These are phyloP conservation scores for Forbesichthys agassizii DNA, from an alignment of 2,113 vertebrate genomes.

Conservation along the genomic window DNA sequence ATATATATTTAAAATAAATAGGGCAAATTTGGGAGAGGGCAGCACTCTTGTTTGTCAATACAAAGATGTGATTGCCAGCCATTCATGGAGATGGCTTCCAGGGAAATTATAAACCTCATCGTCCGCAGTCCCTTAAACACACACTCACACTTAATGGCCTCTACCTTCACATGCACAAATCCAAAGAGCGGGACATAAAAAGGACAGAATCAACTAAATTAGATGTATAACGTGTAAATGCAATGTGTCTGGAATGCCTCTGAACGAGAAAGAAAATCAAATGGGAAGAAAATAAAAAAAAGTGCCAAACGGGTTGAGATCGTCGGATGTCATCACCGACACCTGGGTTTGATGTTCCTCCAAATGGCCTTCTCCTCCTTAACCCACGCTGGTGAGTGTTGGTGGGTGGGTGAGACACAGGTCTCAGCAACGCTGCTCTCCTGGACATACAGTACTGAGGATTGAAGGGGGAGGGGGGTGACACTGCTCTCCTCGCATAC, in stretches of 20 bases:
- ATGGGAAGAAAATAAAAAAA: not conserved
- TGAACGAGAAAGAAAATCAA: constrained; percentile 18
- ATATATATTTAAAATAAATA: constrained; percentile 82
- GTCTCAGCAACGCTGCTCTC: too few relatives aligned
- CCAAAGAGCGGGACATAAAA: constrained; percentile 44
- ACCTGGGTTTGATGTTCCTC: too few relatives aligned
- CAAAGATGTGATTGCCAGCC: constrained; percentile 42
- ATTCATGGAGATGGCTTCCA: constrained; percentile 28
- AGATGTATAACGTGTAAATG: constrained; percentile 71
- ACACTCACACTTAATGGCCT: constrained; percentile 29
- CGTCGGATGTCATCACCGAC: too few relatives aligned
- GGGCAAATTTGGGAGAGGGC: constrained; percentile 69
- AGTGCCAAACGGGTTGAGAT: too few relatives aligned
- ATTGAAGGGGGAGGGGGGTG: not conserved
- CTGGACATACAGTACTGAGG: not conserved
- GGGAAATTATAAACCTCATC: constrained; percentile 30
- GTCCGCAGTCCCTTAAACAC: constrained; percentile 48
- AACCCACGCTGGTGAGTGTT: not conserved
- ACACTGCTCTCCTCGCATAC: constrained; percentile 35
- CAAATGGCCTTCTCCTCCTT: too few relatives aligned
- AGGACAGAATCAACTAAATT: constrained; percentile 42
- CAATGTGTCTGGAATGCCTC: constrained; percentile 69
- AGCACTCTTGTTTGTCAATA: constrained; percentile 30
- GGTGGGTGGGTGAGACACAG: not conserved
- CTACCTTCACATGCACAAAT: constrained; percentile 64